Evolutionary conservation across 2,797 vertebrate genomes (phyloP), one percentile per base, ranked within the genome.

Genomic region (Anabas testudineus): DNA sequence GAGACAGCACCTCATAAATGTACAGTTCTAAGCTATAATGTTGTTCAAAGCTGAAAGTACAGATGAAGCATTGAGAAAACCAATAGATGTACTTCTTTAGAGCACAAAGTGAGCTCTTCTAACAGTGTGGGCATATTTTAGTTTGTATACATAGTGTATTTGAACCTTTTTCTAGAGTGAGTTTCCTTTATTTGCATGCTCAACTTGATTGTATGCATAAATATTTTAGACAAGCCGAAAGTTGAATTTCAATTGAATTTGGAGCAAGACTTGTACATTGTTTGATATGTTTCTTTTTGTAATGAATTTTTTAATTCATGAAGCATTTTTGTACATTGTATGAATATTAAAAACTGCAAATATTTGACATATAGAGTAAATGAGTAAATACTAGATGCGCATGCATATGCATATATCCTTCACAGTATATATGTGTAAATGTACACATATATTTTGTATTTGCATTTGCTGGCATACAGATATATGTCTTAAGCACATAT

Each of bases 321-420:
- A 97, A 96, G 96, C 97, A 97, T 98, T 99, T 99, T 99, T 99
- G 97, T 99, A 99, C 96, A 99, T 99, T 98, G 93, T 95, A 95
- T 94, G 93, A 94, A 95, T 94, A 95, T 94, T 91, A 93, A 92
- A 93, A 93, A 91, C 90, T 93, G 94, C 94, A 95, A 95, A 94
- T 95, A 95, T 94, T 94, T 94, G 92, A 93, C 93, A 91, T 94
- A 94, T 94, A 94, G 91, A 94, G 92, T 92, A 93, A 94, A 94
- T 94, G 91, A 94, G 92, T 92, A 93, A 94, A 94, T 94, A 94
- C 89, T 93, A 94, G 92, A 93, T 92, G 93, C 91, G 87, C 93
- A 93, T 93, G 93, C 89, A 94, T 93, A 94, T 94, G 92, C 93
- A 94, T 93, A 93, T 92, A 93, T 94, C 90, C 91, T 93, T 92